Conservation (phyloP, 2,797 vertebrate species). For the Menidia menidia region DNA sequence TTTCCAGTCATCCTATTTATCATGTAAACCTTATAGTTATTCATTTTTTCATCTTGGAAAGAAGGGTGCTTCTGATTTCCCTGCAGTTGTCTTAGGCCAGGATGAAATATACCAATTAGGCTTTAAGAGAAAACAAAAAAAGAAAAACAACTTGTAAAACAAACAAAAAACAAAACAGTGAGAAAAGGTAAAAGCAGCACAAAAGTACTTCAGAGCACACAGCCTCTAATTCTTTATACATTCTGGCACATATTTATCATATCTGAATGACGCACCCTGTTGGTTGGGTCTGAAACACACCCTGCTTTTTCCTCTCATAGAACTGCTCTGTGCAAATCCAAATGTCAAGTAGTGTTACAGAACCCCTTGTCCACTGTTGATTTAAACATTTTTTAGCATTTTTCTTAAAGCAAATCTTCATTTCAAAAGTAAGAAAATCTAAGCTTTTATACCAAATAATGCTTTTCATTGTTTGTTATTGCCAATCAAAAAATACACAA, state of each 20-base stretch:
- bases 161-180: conserved; percentile 64
- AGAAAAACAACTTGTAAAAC: conserved; percentile 53
- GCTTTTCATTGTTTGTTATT: conserved; percentile 13
- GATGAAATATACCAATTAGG: conserved; percentile 67
- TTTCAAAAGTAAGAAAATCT: conserved; percentile 18
- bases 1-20: conserved; percentile 65
- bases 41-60: conserved; percentile 56
- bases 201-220: conserved; percentile 70
- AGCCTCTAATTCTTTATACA: conserved; percentile 74
- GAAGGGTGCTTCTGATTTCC: conserved; percentile 74
- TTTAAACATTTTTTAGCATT: conserved; percentile 17
- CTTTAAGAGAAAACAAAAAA: conserved; percentile 66
- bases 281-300: conserved; percentile 48
- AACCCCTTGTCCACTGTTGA: conserved; percentile 38
- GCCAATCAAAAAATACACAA: conserved; percentile 22
- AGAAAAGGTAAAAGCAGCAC: conserved; percentile 73
- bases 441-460: conserved; percentile 22
- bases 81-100: conserved; percentile 70
- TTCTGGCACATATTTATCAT: conserved; percentile 75
- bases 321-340: conserved; percentile 63
- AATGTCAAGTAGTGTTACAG: conserved; percentile 57
- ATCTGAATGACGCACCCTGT: conserved; percentile 66
- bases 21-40: conserved; percentile 55
- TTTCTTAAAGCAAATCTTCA: conserved; percentile 16
- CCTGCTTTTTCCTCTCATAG: conserved; percentile 49